These are phyloP conservation scores for Drosophila peninsularis DNA, from an alignment of 2,888 invertebrate species.

Conservation along the genomic window DNA sequence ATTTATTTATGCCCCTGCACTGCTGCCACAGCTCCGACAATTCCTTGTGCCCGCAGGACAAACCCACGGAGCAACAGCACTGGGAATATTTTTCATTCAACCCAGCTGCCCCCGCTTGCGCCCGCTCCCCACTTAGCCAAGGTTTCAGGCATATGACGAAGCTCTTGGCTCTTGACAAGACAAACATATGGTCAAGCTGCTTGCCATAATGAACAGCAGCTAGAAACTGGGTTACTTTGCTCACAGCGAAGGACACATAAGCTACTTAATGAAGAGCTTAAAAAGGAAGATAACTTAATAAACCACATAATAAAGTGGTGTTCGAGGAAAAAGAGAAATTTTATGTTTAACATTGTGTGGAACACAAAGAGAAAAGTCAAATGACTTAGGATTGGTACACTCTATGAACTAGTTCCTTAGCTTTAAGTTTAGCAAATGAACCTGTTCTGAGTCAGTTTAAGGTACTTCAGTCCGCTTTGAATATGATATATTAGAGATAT, in stretches of 20 bases:
- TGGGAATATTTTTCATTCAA: constrained; percentile 23
- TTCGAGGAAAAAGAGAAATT: too few relatives aligned
- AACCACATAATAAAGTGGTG: not conserved
- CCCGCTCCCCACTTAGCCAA: constrained; percentile 39
- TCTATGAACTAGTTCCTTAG: not conserved
- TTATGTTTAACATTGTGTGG: not conserved
- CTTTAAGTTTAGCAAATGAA: not conserved
- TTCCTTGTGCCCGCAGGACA: constrained; percentile 31
- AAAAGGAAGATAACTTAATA: not conserved
- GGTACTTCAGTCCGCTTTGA: too few relatives aligned
- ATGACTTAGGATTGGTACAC: not conserved
- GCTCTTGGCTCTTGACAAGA: constrained; percentile 53
- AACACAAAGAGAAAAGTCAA: too few relatives aligned
- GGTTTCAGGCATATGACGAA: constrained; percentile 32
- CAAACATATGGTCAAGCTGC: constrained; percentile 61
- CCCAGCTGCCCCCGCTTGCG: not conserved
- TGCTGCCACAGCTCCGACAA: not conserved
- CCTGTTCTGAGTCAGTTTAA: not conserved
- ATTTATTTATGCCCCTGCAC: constrained; percentile 47
- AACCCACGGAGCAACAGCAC: constrained; percentile 17
- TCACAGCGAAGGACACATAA: constrained; percentile 20
- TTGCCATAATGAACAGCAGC: constrained; percentile 23
- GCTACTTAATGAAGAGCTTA: not conserved
- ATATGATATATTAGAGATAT: not conserved
- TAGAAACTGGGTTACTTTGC: constrained; percentile 44